Conservation (phyloP, 2,113 vertebrate genomes). For the Nanger granti region DNA sequence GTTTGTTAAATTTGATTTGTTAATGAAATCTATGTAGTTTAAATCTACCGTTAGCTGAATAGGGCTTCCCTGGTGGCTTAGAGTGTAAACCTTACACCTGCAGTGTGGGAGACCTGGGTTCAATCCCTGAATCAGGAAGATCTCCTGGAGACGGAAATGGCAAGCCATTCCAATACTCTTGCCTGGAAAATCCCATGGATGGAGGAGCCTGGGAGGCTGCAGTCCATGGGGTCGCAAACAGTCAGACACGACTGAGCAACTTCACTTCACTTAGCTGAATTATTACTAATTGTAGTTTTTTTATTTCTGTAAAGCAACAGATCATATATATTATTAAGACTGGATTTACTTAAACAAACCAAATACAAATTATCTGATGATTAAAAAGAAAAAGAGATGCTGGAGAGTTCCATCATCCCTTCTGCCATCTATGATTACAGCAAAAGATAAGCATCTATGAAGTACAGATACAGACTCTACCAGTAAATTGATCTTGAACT, state of each 20-base stretch:
- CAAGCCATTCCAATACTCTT: too few species aligned
- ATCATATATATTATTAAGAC: neutral
- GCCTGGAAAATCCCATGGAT: too few species aligned
- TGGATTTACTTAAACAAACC: neutral
- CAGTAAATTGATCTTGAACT: neutral
- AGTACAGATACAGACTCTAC: neutral
- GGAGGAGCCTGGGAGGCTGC: too few species aligned
- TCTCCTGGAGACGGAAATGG: too few species aligned
- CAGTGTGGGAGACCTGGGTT: too few species aligned
- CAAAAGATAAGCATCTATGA: neutral
- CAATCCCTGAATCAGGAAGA: too few species aligned
- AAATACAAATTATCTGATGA: neutral
- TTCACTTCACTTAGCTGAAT: neutral
- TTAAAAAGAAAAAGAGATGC: neutral
- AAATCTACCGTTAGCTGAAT: neutral
- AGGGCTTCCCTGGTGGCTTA: too few species aligned
- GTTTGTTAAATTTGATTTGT: neutral
- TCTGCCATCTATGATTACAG: neutral
- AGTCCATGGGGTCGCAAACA: too few species aligned
- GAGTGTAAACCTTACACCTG: too few species aligned
- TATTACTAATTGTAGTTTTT: conserved; percentile 6
- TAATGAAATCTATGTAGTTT: neutral
- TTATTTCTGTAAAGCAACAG: neutral
- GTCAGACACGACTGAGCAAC: too few species aligned
- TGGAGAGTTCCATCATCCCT: neutral